Evolutionary conservation across 2,797 vertebrate species (phyloP), one percentile per base, ranked within the genome.

Genomic region (Lacerta bilineata): DNA sequence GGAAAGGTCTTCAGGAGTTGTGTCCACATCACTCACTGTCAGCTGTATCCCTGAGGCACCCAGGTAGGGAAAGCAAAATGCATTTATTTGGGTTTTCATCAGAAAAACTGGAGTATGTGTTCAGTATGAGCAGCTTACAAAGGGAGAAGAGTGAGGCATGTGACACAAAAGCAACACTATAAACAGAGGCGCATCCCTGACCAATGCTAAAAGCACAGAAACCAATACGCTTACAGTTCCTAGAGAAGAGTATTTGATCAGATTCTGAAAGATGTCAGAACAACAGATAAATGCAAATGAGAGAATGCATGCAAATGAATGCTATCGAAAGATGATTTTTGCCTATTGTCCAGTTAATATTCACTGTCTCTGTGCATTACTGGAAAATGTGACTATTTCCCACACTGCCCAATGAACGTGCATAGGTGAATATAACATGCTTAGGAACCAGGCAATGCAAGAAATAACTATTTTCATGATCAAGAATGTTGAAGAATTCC

Each of bases 1-100:
- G 96, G 98, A 97, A 91, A 99, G 97, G 13, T 98, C 98, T 80
- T 98, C 98, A 0, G 98, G 97, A 68, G 96, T 91, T 2, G 97
- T 98, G 90, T 98, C 97, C 0, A 96, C 94, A 39, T 98, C 98
- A 0, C 97, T 98, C 18, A 98, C 97, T 0, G 96, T 96, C 93
- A 99, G 72, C 95, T 98, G 98, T 90, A 98, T 97, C 59, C 98
- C 98, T 99, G 91, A 2, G 41, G 13, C 80, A 2, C n/a, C 41
- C 78, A 89, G 7, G n/a, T 3, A n/a, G 13, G 15, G 27, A 33
- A 66, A 64, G 18, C 69, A 46, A 80, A 72, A 13, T 66, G 41
- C 20, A 74, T 64, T 74, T 41, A 29, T 55, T 59, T 27, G 39
- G 25, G 36, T 8, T 27, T 84, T 72, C 27, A 41, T 1, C 33